Conservation (phyloP, 2,797 vertebrate species). For the Pangasius mekongensis region DNA sequence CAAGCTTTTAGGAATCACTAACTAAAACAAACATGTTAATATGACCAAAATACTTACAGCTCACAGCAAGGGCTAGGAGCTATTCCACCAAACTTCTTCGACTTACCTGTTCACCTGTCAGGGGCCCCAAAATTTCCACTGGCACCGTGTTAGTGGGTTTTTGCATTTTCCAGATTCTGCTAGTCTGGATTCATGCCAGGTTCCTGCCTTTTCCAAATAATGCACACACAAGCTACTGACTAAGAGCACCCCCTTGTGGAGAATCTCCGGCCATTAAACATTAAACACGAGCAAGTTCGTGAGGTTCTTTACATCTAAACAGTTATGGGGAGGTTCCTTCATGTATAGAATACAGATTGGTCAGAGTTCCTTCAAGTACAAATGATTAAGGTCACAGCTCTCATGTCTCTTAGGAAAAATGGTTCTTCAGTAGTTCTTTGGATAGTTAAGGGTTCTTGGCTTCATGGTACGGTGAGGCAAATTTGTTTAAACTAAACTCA, state of each 20-base stretch:
- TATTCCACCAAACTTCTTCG: no score
- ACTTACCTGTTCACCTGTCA: background rate
- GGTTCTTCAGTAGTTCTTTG: background rate
- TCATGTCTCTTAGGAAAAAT: background rate
- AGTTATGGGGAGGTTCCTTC: background rate
- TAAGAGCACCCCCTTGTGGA: constrained; percentile 19
- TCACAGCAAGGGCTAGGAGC: background rate
- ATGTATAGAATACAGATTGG: background rate
- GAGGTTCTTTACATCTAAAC: background rate
- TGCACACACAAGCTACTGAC: background rate
- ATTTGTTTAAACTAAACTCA: background rate
- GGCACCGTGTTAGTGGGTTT: background rate
- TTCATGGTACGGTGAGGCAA: background rate
- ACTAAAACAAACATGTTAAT: background rate
- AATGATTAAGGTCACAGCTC: background rate
- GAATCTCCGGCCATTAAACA: background rate
- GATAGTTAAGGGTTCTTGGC: background rate
- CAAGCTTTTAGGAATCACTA: background rate
- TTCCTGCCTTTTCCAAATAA: background rate
- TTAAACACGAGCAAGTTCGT: background rate
- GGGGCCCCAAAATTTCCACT: background rate
- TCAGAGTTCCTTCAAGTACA: background rate
- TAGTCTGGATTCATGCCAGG: background rate
- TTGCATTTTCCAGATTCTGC: background rate
- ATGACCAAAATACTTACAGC: background rate